Evolutionary conservation across 2,797 vertebrate species (phyloP), one percentile per base, ranked within the genome.

Genomic region (Fundulus diaphanus): DNA sequence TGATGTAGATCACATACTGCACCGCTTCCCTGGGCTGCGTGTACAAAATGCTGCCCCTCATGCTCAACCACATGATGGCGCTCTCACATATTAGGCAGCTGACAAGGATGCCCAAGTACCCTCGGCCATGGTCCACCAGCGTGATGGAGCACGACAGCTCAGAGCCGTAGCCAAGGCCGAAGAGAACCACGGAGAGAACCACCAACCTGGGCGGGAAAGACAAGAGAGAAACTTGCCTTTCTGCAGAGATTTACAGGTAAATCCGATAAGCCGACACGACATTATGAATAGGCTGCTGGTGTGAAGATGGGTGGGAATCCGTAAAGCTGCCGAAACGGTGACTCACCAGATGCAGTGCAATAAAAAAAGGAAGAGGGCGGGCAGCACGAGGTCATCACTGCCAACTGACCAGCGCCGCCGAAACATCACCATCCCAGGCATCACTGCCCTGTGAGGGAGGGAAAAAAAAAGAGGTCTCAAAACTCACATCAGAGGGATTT

Each of bases 341-440:
- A 91, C 98, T 97, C 88, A 99, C 98, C 98, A 99, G 92, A 97
- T 96, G 92, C 97, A 98, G 89, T 99, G 98, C 82, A 99, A 94
- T 82, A 99, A 93, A 92, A 99, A 99, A 83, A 99, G 97, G 92
- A 99, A 99, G 94, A 99, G 93, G 69, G 97, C 98, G 1, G 98
- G 98, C 94, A 99, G 93, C 95, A 99, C 98, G 85, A 99, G 97
- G 97, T 99, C 98, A 96, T 99, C 98, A 88, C 98, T 99, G 95
- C 98, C 98, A 89, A 99, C 98, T 96, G 98, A 99, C 98, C 98
- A 99, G 96, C 98, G 98, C 90, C 98, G 96, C 94, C 98, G 97
- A 95, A 99, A 99, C 95, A 99, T 97, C 87, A 99, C 98, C 88
- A 99, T 99, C 87, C 98, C 98, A 90, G 98, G 98, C 98, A 99